These are phyloP conservation scores for Drosophila parthenogenetica DNA, from an alignment of 2,888 invertebrate species.

Conservation along the genomic window DNA sequence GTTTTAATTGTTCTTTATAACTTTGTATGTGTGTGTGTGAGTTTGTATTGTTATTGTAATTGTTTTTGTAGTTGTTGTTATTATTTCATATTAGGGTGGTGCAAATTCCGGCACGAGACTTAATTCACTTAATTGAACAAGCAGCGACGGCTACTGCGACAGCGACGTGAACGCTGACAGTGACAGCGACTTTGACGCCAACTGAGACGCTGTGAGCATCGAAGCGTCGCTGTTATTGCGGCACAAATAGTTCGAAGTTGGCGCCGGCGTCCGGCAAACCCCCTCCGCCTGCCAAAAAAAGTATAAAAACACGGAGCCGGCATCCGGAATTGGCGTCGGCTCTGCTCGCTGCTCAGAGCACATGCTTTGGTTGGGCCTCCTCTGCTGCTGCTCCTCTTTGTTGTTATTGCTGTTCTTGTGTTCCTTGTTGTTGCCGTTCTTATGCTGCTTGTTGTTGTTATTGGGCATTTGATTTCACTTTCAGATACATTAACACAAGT, in stretches of 20 bases:
- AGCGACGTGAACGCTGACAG: not conserved
- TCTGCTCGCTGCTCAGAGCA: constrained; percentile 16
- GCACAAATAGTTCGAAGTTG: constrained; percentile 74
- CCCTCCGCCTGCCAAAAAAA: not conserved
- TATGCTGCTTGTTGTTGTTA: constrained; percentile 21
- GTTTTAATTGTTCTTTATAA: constrained; percentile 70
- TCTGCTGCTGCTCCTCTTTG: constrained; percentile 4
- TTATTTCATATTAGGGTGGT: constrained; percentile 63
- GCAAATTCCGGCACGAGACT: constrained; percentile 81
- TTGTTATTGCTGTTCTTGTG: constrained; percentile 3
- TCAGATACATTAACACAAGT: constrained; percentile 77
- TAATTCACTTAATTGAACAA: constrained; percentile 81
- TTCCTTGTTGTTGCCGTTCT: not conserved
- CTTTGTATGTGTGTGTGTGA: constrained; percentile 15
- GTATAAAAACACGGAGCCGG: constrained; percentile 19
- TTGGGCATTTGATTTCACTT: constrained; percentile 71
- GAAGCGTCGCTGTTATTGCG: constrained; percentile 31
- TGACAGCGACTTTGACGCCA: constrained; percentile 13
- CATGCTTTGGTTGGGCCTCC: constrained; percentile 43
- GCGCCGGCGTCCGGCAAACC: constrained; percentile 59
- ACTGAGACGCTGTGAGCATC: constrained; percentile 28
- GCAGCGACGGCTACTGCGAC: constrained; percentile 51
- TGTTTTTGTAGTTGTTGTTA: constrained; percentile 42
- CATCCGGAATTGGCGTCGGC: constrained; percentile 35
- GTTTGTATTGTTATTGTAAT: constrained; percentile 48